Base-by-base conservation (phyloP, 2,797 vertebrate species). In the Pangasius krempfi region DNA sequence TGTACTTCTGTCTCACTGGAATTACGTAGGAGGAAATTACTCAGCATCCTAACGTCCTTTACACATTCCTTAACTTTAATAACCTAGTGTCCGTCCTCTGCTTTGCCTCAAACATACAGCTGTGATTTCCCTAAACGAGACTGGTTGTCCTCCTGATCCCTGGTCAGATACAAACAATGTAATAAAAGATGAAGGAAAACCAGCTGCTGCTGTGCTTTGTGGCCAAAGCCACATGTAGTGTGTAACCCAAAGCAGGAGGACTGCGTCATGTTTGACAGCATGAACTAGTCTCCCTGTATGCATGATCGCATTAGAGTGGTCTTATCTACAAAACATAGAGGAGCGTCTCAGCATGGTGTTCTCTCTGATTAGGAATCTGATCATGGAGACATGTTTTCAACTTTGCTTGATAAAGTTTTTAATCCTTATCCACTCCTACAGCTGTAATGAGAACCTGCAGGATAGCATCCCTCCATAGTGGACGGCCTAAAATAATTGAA, bases 211-310 rank as follows among this genome's bases (percentile, higher is more conserved):
- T 56, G 58, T 58, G 25, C 20, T 56, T 81, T 58, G 25, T 0
- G 1, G 54, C 78, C 50, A 79, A 30, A 54, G 76, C 16, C n/a
- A 80, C 52, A 58, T 37, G 97, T 97, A 0, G 68, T 96, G 0
- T 99, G 98, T 97, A 98, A 99, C 93, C 97, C 97, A 25, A 97
- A 97, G 73, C 96, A 90, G 91, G 97, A 98, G 27, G 95, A 97
- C 22, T 98, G 97, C 91, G 95, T 98, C 30, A 92, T 95, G 37
- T 95, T 97, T 78, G 97, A 97, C 84, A 97, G 96, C 80, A 89
- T 97, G 95, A 89, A 84, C 0, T 93, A 83, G 14, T 96, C 96
- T 0, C 91, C 97, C 1, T 93, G 79, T 33, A 94, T 98, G 0
- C 80, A 96, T 33, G 91, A 70, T 97, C 96, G 92, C 97, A 96